Conservation (phyloP, 2,113 vertebrate genomes). For the Opisthocomus hoazin region DNA sequence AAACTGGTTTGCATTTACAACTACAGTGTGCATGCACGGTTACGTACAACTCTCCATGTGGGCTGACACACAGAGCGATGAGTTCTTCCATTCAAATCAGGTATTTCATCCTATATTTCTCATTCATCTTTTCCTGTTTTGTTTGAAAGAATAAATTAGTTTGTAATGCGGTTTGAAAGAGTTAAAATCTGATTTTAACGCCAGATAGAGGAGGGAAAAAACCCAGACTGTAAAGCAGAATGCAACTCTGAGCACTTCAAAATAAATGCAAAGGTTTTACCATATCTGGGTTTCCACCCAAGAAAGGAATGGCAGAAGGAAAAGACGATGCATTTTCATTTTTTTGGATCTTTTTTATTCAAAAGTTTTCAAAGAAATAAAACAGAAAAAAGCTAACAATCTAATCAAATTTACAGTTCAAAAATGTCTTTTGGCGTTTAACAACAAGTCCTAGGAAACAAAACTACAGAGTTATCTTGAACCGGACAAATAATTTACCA, state of each 20-base stretch:
- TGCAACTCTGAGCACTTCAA: background rate
- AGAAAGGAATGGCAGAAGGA: constrained; percentile 19
- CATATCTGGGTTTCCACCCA: background rate
- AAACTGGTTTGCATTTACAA: background rate
- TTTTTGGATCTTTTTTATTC: constrained; percentile 86
- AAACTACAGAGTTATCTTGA: constrained; percentile 90
- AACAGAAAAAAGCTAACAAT: constrained; percentile 95
- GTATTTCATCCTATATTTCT: background rate
- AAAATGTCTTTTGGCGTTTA: constrained; percentile 92
- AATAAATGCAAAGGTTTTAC: background rate
- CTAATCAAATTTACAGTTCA: constrained; percentile 90
- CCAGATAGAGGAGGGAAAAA: background rate
- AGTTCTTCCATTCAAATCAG: background rate
- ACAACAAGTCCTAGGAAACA: constrained; percentile 91
- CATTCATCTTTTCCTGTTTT: background rate
- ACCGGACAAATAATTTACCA: constrained; percentile 95
- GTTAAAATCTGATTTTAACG: background rate
- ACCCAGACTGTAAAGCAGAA: background rate
- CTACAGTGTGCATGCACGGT: rapidly evolving
- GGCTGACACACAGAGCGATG: background rate
- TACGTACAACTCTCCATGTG: rapidly evolving
- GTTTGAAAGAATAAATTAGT: background rate
- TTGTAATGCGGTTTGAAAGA: background rate
- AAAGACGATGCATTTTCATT: constrained; percentile 41
- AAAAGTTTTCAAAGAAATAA: constrained; percentile 93